These are phyloP conservation scores for Sesia bembeciformis DNA, from an alignment of 2,888 invertebrate species.

Conservation along the genomic window DNA sequence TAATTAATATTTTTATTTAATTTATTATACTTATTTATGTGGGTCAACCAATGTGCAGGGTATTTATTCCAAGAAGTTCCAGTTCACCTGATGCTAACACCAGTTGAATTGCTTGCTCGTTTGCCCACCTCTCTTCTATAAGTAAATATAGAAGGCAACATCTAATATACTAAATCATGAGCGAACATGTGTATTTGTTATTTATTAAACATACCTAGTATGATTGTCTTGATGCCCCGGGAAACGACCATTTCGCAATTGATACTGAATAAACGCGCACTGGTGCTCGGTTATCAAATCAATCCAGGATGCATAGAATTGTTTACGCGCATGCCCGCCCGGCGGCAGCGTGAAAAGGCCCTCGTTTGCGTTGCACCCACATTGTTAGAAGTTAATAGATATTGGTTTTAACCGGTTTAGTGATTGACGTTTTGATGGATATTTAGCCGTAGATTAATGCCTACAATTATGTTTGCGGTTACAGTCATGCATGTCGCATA, in stretches of 20 bases:
- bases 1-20: too few relatives aligned
- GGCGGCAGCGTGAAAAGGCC: conserved; percentile 10
- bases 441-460: neutral
- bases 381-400: conserved; percentile 7
- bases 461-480: neutral
- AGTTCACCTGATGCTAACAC: too few relatives aligned
- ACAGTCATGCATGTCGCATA: too few relatives aligned
- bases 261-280: conserved; percentile 32
- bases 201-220: too few relatives aligned
- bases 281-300: conserved; percentile 33
- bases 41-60: too few relatives aligned
- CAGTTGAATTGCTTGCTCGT: too few relatives aligned
- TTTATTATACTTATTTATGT: too few relatives aligned
- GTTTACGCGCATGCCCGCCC: conserved; percentile 27
- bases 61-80: too few relatives aligned
- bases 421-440: neutral
- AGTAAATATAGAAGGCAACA: too few relatives aligned
- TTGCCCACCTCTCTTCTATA: too few relatives aligned
- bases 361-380: conserved; percentile 6
- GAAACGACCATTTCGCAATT: conserved; percentile 19
- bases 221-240: conserved; percentile 6
- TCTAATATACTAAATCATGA: too few relatives aligned
- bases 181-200: too few relatives aligned
- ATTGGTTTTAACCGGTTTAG: conserved; percentile 2
- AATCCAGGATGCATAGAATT: conserved; percentile 62